These are phyloP conservation scores for Steatornis caripensis DNA, from an alignment of 2,113 vertebrate species.

Conservation along the genomic window DNA sequence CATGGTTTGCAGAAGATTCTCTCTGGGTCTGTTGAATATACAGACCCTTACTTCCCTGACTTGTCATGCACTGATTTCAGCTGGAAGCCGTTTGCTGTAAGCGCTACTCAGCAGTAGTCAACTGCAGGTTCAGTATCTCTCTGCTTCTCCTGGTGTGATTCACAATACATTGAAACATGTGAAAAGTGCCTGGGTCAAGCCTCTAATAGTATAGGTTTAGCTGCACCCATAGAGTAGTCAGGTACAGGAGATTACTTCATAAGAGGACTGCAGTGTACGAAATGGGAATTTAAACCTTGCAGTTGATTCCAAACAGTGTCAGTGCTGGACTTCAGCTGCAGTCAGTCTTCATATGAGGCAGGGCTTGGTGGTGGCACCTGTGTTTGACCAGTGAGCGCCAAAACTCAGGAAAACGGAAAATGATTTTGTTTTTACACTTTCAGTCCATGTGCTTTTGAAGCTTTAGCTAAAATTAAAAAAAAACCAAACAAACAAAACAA, in stretches of 20 bases:
- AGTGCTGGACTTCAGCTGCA: background rate
- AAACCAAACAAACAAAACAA: background rate
- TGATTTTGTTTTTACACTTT: background rate
- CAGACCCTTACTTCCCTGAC: background rate
- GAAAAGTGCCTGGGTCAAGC: background rate
- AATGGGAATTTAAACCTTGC: background rate
- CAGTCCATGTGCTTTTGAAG: background rate
- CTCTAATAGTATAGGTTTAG: background rate
- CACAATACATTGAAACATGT: background rate
- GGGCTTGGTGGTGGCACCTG: background rate
- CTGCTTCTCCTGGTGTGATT: background rate
- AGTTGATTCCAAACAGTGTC: background rate
- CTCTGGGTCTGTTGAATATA: background rate
- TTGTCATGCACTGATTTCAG: background rate
- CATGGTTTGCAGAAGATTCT: fast-evolving
- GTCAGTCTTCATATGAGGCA: background rate
- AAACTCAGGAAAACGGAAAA: background rate
- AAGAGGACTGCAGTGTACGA: background rate
- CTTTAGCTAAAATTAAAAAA: background rate
- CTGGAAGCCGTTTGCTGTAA: background rate
- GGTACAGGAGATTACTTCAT: background rate
- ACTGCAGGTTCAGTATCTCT: background rate
- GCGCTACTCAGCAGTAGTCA: background rate
- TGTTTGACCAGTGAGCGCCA: background rate
- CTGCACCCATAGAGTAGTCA: background rate